A percentile compares a stretch with the other conserved stretches of the same genome.
Evolutionary conservation across 2,113 vertebrate species (phyloP).

Genomic region (Zosterops japonicus): DNA sequence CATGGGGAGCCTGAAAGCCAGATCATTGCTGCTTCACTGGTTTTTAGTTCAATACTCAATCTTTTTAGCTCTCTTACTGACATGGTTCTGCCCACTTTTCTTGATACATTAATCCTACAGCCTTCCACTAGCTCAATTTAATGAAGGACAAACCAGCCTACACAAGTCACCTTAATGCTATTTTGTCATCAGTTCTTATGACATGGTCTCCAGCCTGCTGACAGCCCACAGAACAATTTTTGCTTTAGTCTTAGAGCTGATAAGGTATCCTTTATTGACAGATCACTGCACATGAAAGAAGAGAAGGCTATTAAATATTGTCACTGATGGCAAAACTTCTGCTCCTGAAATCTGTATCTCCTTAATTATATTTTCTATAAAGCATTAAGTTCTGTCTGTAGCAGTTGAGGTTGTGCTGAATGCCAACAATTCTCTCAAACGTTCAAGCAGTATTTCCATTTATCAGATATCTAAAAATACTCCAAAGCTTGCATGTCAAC

Average conservation of each 20-base stretch:
- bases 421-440: background rate
- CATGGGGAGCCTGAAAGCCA: background rate
- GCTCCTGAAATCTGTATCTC: background rate
- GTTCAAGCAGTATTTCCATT: background rate
- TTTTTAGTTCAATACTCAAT: background rate
- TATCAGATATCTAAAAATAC: background rate
- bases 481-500: background rate
- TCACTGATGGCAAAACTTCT: background rate
- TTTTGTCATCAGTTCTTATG: slow-evolving; percentile 12
- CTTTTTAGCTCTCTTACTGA: background rate
- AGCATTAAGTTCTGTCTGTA: background rate
- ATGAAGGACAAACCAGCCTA: slow-evolving; percentile 20
- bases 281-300: background rate
- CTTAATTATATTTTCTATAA: background rate
- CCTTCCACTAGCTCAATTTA: slow-evolving; percentile 19
- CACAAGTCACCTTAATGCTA: background rate
- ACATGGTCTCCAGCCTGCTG: background rate
- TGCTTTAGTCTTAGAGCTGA: slow-evolving; percentile 3
- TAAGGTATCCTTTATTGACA: slow-evolving; percentile 3
- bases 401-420: background rate
- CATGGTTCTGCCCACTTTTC: background rate
- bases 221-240: slow-evolving; percentile 12
- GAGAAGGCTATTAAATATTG: background rate
- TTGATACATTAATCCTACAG: slow-evolving; percentile 13
- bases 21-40: slow-evolving; percentile 2